phyloP scores from a whole-genome alignment of 2,888 invertebrate species.

The Drosophila bunnanda region DNA sequence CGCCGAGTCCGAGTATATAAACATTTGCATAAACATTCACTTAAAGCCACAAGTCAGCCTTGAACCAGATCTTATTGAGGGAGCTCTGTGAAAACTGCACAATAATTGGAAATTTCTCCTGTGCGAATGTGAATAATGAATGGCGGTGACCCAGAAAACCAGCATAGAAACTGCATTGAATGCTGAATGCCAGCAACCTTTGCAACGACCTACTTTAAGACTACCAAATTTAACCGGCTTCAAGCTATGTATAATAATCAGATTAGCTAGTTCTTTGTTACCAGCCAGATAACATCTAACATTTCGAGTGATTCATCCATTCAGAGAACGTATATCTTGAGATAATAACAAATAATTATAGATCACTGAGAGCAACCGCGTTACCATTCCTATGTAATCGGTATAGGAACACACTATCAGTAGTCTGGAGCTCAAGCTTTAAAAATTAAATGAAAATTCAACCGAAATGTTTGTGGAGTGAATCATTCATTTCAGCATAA shows the following conservation, averaged over 20 bases:
- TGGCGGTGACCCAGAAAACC: slow-evolving; percentile 25
- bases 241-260: neutral
- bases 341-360: slow-evolving; percentile 1
- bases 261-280: neutral
- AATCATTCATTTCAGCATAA: slow-evolving; percentile 6
- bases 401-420: neutral
- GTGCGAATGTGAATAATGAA: slow-evolving; percentile 11
- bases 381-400: neutral
- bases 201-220: slow-evolving; percentile 2
- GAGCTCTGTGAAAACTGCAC: neutral
- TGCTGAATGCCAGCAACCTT: slow-evolving; percentile 14
- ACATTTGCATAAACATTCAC: slow-evolving; percentile 23
- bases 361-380: neutral
- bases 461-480: neutral
- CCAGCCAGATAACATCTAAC: neutral
- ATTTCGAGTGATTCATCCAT: slow-evolving; percentile 1
- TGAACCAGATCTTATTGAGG: slow-evolving; percentile 21
- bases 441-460: neutral
- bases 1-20: neutral
- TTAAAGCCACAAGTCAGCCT: slow-evolving; percentile 14
- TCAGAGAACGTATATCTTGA: neutral
- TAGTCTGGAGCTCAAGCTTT: neutral
- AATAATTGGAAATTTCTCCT: slow-evolving; percentile 28
- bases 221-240: slow-evolving; percentile 3
- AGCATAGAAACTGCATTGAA: slow-evolving; percentile 29